Evolutionary conservation across 2,797 vertebrate genomes (phyloP).

Genomic region (Trichosurus vulpecula): DNA sequence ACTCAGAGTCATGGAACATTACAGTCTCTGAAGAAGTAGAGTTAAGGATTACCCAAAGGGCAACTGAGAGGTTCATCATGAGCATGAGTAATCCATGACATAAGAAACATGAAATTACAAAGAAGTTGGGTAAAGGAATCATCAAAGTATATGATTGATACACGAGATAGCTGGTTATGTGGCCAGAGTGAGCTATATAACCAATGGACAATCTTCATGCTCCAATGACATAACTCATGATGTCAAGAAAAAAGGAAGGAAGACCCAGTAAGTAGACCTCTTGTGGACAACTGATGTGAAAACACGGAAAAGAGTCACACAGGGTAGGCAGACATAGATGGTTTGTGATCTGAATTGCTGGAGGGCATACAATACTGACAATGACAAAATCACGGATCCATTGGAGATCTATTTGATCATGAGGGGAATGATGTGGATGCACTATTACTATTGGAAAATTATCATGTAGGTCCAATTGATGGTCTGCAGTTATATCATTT

Average conservation of each 20-base stretch:
- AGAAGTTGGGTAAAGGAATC: background rate
- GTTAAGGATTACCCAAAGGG: background rate
- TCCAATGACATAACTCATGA: background rate
- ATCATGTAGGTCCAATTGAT: background rate
- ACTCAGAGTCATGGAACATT: background rate
- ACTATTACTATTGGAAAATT: background rate
- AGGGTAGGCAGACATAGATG: background rate
- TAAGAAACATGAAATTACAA: background rate
- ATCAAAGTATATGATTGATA: background rate
- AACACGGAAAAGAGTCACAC: background rate
- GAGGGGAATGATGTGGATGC: background rate
- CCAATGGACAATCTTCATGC: background rate
- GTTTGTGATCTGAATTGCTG: background rate
- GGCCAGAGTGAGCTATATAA: background rate
- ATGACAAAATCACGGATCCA: background rate
- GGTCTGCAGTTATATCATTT: background rate
- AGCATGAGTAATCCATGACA: background rate
- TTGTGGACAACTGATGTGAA: too few relatives aligned
- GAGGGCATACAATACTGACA: background rate
- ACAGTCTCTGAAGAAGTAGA: background rate
- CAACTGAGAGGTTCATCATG: background rate
- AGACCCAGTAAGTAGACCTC: background rate
- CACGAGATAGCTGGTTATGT: background rate
- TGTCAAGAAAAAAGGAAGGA: background rate
- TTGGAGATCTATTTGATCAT: background rate